These are phyloP conservation scores for Sebastes flavidus DNA, from an alignment of 2,797 vertebrate genomes.

Conservation along the genomic window DNA sequence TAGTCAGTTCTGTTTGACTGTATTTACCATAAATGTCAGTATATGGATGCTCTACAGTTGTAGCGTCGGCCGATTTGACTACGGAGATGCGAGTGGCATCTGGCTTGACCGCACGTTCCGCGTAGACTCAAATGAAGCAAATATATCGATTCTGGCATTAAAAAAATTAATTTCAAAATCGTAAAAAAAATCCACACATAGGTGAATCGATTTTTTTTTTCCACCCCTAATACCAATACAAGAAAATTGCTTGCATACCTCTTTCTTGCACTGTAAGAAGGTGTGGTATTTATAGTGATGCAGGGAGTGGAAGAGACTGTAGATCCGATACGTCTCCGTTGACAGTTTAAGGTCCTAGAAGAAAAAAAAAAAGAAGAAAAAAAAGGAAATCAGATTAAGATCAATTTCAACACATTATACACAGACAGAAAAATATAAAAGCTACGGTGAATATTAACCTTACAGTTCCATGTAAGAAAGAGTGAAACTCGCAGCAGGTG, in stretches of 20 bases:
- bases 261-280: conserved; percentile 95
- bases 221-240: background rate
- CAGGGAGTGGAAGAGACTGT: conserved; percentile 92
- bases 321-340: conserved; percentile 88
- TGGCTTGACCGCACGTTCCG: too few relatives aligned
- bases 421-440: background rate
- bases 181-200: too few relatives aligned
- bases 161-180: too few relatives aligned
- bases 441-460: background rate
- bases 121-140: too few relatives aligned
- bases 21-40: too few relatives aligned
- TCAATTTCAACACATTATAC: background rate
- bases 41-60: too few relatives aligned
- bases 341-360: conserved; percentile 91
- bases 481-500: conserved; percentile 32
- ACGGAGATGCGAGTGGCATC: too few relatives aligned
- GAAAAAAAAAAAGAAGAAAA: background rate
- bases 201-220: background rate
- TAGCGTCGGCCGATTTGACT: too few relatives aligned
- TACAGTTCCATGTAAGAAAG: background rate
- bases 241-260: conserved; percentile 78
- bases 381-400: background rate
- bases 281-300: conserved; percentile 98
- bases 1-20: too few relatives aligned
- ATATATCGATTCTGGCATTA: too few relatives aligned